Conservation (phyloP, 2,113 vertebrate species). For the Laticauda colubrina region DNA sequence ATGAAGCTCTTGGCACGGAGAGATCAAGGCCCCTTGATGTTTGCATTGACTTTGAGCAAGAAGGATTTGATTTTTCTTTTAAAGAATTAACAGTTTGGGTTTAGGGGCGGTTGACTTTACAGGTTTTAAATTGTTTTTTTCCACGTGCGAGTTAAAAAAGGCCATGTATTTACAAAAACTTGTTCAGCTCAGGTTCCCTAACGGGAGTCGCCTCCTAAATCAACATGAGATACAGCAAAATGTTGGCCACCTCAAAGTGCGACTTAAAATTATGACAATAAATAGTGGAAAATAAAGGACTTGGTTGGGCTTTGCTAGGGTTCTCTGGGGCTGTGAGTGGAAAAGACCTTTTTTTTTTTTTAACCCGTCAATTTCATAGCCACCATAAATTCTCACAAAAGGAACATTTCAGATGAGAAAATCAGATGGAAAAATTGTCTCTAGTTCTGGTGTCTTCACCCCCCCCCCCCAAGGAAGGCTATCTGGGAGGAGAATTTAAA, state of each 20-base stretch:
- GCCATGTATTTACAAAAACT: background rate
- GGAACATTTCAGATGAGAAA: background rate
- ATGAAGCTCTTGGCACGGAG: background rate
- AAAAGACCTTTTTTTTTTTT: background rate
- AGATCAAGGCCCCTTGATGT: too few relatives aligned
- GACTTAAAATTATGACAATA: background rate
- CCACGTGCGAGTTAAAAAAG: background rate
- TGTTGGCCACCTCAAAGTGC: background rate
- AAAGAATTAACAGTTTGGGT: background rate
- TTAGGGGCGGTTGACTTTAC: background rate
- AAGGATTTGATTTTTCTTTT: background rate
- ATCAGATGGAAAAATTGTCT: too few relatives aligned
- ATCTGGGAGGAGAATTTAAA: background rate
- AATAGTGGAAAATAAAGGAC: background rate
- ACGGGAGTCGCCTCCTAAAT: background rate
- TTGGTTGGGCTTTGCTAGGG: background rate
- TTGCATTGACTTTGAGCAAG: background rate
- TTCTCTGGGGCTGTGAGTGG: background rate
- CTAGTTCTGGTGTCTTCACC: background rate
- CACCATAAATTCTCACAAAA: background rate
- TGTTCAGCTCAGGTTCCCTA: background rate
- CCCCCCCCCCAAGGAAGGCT: too few relatives aligned
- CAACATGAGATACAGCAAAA: background rate
- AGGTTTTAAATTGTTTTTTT: background rate
- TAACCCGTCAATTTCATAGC: background rate